Percentiles rank a stretch among this genome's conserved stretches.
phyloP scores from a whole-genome alignment of 2,888 invertebrate genomes.

The Habroteleia sp. region DNA sequence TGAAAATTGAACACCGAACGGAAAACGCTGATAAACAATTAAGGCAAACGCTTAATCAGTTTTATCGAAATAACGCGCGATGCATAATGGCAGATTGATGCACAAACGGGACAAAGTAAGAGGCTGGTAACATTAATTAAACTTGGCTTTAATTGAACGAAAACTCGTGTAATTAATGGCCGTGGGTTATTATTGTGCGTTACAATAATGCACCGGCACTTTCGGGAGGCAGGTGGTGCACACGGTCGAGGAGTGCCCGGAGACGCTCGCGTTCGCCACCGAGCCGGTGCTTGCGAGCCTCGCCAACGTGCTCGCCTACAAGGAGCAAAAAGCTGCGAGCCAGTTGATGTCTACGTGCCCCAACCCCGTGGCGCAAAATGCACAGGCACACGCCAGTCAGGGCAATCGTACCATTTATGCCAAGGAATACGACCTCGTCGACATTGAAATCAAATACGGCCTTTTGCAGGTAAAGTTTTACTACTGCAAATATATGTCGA shows the following conservation, averaged over 20 bases:
- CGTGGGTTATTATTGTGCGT: slow-evolving; percentile 10
- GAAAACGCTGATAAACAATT: slow-evolving; percentile 25
- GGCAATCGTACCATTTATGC: slow-evolving; percentile 84
- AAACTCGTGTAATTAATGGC: slow-evolving; percentile 20
- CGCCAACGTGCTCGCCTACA: slow-evolving; percentile 92
- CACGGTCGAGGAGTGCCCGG: slow-evolving; percentile 89
- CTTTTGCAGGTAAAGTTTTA: slow-evolving; percentile 96
- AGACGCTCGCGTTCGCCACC: slow-evolving; percentile 96
- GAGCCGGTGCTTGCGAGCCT: slow-evolving; percentile 95
- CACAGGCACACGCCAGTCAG: slow-evolving; percentile 66
- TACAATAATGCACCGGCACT: slow-evolving; percentile 22
- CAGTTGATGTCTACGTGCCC: slow-evolving; percentile 77
- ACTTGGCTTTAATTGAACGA: slow-evolving; percentile 26
- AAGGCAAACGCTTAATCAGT: slow-evolving; percentile 25
- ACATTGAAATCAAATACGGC: slow-evolving; percentile 96
- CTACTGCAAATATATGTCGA: no score
- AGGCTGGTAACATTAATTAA: slow-evolving; percentile 42
- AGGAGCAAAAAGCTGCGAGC: slow-evolving; percentile 83
- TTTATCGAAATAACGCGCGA: slow-evolving; percentile 16
- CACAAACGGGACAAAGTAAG: slow-evolving; percentile 27
- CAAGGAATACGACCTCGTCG: slow-evolving; percentile 92
- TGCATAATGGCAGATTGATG: slow-evolving; percentile 20
- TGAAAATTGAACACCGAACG: slow-evolving; percentile 2
- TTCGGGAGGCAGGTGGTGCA: slow-evolving; percentile 64
- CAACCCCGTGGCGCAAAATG: slow-evolving; percentile 69